Conservation (phyloP, 2,888 invertebrate genomes). For the Acrocyrtus sp. region DNA sequence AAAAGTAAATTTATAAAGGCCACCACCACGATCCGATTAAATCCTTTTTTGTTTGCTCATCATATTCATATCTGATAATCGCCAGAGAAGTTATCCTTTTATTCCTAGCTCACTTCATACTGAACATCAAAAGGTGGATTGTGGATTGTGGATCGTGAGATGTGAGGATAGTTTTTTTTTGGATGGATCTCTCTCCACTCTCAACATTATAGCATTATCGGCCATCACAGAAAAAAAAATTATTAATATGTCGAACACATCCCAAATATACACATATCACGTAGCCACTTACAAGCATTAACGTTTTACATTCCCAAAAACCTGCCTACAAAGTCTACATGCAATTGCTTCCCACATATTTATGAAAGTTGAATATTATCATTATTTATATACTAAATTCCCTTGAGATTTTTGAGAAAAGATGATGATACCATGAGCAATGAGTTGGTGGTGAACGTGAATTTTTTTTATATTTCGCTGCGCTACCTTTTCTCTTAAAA, state of each 20-base stretch:
- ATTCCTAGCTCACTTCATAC: too few species aligned
- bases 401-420: too few species aligned
- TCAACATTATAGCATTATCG: too few species aligned
- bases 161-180: too few species aligned
- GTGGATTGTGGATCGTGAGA: background rate
- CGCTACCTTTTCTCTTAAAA: background rate
- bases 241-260: background rate
- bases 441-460: too few species aligned
- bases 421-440: too few species aligned
- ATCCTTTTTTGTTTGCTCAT: slow-evolving; percentile 3
- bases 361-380: too few species aligned
- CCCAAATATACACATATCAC: slow-evolving; percentile 21
- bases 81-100: background rate
- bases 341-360: background rate
- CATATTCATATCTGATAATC: background rate
- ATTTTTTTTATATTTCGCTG: too few species aligned
- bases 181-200: too few species aligned
- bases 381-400: too few species aligned
- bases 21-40: background rate
- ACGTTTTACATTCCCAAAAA: background rate
- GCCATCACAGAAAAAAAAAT: background rate
- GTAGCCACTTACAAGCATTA: slow-evolving; percentile 37
- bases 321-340: background rate
- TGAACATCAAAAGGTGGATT: background rate
- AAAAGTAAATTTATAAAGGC: slow-evolving; percentile 27